Evolutionary conservation across 53 echinoderm and acorn worm species (phyloP), one percentile per base, ranked within the genome.

Genomic region (Patiria pectinifera): DNA sequence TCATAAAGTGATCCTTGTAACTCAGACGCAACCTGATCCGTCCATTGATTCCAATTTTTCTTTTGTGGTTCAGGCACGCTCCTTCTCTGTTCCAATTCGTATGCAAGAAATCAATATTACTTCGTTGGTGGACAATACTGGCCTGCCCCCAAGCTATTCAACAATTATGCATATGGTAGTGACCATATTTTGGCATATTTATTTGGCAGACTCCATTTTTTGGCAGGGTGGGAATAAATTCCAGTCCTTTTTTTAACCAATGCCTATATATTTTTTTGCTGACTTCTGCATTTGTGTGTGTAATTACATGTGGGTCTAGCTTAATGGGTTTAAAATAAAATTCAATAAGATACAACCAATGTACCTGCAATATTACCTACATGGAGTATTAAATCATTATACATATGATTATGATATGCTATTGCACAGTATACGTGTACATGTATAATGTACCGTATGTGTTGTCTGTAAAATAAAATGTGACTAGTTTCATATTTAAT

Each of bases 131-230:
- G 21, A 44, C 35, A 45, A 69, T 74, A 66, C 24, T 22, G 62
- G 15, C 24, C 12, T 86, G 48, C 86, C 24, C 35, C 1, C 14
- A 18, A 25, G 48, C 72, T 35, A 72, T 25, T 86, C 48, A 21
- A 86, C 43, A 72, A 86, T 86, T 72, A 72, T 53, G 24, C 72
- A 72, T 71, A 71, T 45, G 7, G 71, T 69, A 86, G 22, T 69
- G 16, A 85, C 22, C 24, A 45, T 66, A 48, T 83, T 62, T 21
- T 84, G 84, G 66, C 62, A 66, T 83, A 60, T 70, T 35, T 35
- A 85, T 87, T 87, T 76, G 75, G 76, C 22, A 59, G 58, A 49
- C 19, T 87, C 87, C 87, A 87, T 87, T 87, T 60, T 76, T 59
- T 71, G 48, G 21, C 75, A 87, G 77, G 87, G 87, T 87, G 11